Evolutionary conservation across 2,797 vertebrate genomes (phyloP).

Genomic region (Gymnoscopelus microlampas): DNA sequence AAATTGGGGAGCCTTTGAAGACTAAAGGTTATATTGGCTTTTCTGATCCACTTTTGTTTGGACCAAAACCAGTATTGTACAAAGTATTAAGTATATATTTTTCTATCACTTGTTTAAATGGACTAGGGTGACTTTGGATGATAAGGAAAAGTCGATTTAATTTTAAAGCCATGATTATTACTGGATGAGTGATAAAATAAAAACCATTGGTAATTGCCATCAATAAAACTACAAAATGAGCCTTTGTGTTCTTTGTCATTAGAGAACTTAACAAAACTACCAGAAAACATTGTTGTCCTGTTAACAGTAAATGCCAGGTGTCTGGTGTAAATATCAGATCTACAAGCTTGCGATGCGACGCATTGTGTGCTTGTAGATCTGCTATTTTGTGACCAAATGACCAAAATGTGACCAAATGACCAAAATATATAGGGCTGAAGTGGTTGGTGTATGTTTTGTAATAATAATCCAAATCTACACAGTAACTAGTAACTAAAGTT

Average conservation of each 20-base stretch:
- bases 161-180: constrained; percentile 99
- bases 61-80: constrained; percentile 99
- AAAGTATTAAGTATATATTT: constrained; percentile 99
- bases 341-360: too few relatives aligned
- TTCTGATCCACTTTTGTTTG: constrained; percentile 99
- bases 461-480: too few relatives aligned
- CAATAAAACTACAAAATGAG: constrained; percentile 93
- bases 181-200: constrained; percentile 98
- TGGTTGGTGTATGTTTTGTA: too few relatives aligned
- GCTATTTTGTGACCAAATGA: too few relatives aligned
- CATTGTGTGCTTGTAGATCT: too few relatives aligned
- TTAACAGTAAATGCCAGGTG: too few relatives aligned
- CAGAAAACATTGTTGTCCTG: too few relatives aligned
- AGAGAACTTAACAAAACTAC: too few relatives aligned
- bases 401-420: too few relatives aligned
- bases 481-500: too few relatives aligned
- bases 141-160: constrained; percentile 98
- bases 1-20: constrained; percentile 99
- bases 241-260: constrained; percentile 6
- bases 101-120: constrained; percentile 99
- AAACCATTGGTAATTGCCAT: constrained; percentile 99
- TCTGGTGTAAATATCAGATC: too few relatives aligned
- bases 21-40: constrained; percentile 98
- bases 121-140: constrained; percentile 99
- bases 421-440: too few relatives aligned